Conservation (phyloP, 2,797 vertebrate species). For the Phoeniculus purpureus region DNA sequence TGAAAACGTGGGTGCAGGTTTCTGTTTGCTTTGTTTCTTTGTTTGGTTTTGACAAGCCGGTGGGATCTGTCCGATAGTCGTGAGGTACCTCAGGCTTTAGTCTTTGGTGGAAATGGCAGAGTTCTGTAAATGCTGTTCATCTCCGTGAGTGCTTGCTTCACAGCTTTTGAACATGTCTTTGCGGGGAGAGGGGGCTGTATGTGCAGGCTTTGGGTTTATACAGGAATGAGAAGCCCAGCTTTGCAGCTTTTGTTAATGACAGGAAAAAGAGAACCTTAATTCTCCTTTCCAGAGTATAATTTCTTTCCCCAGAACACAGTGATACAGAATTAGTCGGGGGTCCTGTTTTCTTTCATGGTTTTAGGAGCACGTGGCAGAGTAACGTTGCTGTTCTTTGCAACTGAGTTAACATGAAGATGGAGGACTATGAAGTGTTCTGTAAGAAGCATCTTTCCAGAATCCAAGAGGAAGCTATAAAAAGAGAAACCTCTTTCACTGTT, state of each 20-base stretch:
- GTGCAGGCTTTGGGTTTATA: not conserved
- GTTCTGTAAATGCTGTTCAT: not conserved
- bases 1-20: not conserved
- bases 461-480: constrained; percentile 73
- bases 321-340: not conserved
- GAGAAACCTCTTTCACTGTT: constrained; percentile 47
- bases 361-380: not conserved
- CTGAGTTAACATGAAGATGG: constrained; percentile 82
- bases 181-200: not conserved
- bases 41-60: not conserved
- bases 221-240: not conserved
- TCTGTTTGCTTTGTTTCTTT: not conserved
- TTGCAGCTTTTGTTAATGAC: not conserved
- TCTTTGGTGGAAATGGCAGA: not conserved
- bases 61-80: not conserved
- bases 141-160: not conserved
- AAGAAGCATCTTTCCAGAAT: constrained; percentile 81
- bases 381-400: constrained; percentile 54
- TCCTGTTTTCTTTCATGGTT: not conserved
- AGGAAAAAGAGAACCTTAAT: not conserved
- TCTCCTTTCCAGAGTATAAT: not conserved
- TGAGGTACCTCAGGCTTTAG: not conserved
- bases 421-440: constrained; percentile 90
- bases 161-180: not conserved
- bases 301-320: not conserved